phyloP scores from a whole-genome alignment of 53 echinoderm and acorn worm genomes.

The Mesocentrotus franciscanus region DNA sequence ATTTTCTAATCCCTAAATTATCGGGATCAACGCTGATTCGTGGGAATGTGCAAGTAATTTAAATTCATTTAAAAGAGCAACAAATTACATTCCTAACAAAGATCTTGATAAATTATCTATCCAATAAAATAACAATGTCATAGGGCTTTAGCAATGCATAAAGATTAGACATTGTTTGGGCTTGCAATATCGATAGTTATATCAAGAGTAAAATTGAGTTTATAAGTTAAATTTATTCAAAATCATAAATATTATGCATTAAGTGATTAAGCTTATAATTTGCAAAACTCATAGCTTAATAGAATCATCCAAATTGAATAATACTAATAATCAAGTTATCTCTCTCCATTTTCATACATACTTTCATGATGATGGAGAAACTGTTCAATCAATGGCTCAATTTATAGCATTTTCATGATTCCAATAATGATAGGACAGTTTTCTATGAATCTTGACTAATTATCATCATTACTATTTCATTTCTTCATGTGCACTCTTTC shows the following conservation, averaged over 20 bases:
- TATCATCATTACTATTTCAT: background rate
- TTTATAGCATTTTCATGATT: background rate
- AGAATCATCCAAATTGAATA: background rate
- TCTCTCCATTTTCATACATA: background rate
- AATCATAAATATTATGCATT: background rate
- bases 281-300: background rate
- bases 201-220: background rate
- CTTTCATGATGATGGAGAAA: background rate
- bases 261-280: background rate
- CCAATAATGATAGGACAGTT: background rate
- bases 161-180: background rate
- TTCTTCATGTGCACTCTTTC: background rate
- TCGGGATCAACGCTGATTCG: background rate
- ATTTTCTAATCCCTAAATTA: background rate
- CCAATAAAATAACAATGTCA: background rate
- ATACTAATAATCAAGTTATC: background rate
- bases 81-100: background rate
- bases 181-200: background rate
- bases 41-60: background rate
- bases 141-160: background rate
- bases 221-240: background rate
- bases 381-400: background rate
- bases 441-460: background rate
- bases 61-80: background rate
- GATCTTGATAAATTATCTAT: background rate